Conservation (phyloP, 2,113 vertebrate genomes). For the Marmota monax region DNA sequence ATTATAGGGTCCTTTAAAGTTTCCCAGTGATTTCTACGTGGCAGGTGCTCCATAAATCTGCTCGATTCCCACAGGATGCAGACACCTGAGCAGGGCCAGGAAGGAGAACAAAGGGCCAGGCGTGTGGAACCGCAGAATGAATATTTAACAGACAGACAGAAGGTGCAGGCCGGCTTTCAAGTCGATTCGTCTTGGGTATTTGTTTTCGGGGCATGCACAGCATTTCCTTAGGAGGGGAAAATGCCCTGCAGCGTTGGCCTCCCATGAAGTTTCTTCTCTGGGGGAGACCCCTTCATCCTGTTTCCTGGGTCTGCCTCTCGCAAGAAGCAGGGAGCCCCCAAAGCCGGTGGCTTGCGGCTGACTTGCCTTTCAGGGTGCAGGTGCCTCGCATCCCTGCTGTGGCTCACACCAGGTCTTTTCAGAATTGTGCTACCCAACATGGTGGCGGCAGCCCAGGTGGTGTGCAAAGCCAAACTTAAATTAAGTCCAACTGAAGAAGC, state of each 20-base stretch:
- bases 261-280: too few species aligned
- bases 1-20: not conserved
- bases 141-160: accelerated
- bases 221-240: not conserved
- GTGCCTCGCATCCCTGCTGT: accelerated
- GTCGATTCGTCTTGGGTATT: accelerated
- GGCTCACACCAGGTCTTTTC: accelerated
- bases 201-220: not conserved
- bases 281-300: not conserved
- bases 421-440: accelerated
- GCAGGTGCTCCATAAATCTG: not conserved
- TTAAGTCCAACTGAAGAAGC: not conserved
- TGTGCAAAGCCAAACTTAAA: not conserved
- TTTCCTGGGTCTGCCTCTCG: not conserved
- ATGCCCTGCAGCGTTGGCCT: accelerated
- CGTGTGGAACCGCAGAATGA: accelerated
- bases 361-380: accelerated
- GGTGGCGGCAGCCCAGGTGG: accelerated
- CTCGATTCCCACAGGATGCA: accelerated
- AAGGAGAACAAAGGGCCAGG: accelerated
- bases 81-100: accelerated
- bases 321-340: not conserved
- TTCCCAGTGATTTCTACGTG: accelerated
- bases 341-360: not conserved
- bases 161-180: not conserved